Base-by-base conservation (phyloP, 2,113 vertebrate species). In the Vulpes ferrilata region DNA sequence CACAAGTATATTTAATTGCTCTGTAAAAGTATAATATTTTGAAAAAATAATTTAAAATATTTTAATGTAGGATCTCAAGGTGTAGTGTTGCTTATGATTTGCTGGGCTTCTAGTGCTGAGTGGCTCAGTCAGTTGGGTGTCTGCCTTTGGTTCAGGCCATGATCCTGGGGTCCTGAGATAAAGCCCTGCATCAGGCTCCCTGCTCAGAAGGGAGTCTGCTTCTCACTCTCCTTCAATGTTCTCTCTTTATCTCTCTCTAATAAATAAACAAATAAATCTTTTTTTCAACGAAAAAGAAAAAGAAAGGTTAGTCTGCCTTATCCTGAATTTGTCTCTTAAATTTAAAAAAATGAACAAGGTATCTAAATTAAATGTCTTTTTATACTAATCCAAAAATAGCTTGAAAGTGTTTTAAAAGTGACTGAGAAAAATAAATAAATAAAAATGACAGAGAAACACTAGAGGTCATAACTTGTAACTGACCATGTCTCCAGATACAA, bases 281-380 rank as follows among this genome's bases (percentile, higher is more conserved):
- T 43, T 43, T 43, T 43, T 43, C 43, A 7, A 43, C 6, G 7
- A 43, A 43, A 43, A 43, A 43, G 5, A 43, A 43, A 43, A 43
- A 79, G 20, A 86, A 91, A 93, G 73, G 53, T 67, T 22, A 38
- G 25, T 86, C 27, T 27, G 16, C 43, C 27, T 93, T 81, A 76
- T 69, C 51, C 30, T 67, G 25, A 93, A 91, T 94, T 88, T 82
- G 48, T 59, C 11, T 95, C n/a, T 85, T 93, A 96, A 94, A 96
- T 93, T n/a, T 19, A 69, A 35, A 93, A 92, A 97, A 62, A 82
- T 67, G 38, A 90, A 74, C 22, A 73, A 69, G 19, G 2, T 69
- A 65, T 65, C 48, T 93, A 89, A 93, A 97, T 85, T 86, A 27
- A 81, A 78, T 85, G 94, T 97, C 35, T 88, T 85, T 95, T 93